phyloP scores from a whole-genome alignment of 2,113 vertebrate genomes.

The Bubo blakistoni region DNA sequence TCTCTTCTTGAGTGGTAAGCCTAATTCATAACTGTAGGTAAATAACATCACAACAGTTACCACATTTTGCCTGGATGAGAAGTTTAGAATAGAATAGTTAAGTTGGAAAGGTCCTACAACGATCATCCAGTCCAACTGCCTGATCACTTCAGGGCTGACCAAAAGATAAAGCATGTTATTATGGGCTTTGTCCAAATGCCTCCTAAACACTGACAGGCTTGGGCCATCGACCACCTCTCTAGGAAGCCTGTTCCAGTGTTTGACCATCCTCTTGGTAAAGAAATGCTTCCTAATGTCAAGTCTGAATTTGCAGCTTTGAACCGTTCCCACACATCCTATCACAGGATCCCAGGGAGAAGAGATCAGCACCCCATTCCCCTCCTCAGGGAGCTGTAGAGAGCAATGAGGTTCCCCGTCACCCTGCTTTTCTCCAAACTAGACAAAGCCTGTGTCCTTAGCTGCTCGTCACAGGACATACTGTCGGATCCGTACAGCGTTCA shows the following conservation, averaged over 20 bases:
- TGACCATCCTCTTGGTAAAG: not conserved
- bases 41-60: not conserved
- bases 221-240: not conserved
- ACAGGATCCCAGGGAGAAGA: not conserved
- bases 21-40: not conserved
- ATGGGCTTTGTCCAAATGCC: not conserved
- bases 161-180: not conserved
- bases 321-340: fast-evolving
- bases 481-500: not conserved
- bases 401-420: not conserved
- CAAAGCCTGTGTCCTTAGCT: not conserved
- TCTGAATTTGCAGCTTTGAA: not conserved
- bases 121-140: not conserved
- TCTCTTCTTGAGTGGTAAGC: not conserved
- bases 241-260: not conserved
- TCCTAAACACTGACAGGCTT: not conserved
- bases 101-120: not conserved
- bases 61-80: not conserved
- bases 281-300: not conserved
- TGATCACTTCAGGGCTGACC: not conserved
- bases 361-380: not conserved
- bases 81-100: not conserved
- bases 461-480: fast-evolving
- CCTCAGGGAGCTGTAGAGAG: not conserved
- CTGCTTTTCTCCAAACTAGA: not conserved